phyloP scores from a whole-genome alignment of 2,797 vertebrate genomes.

The Oreonectes daqikongensis region DNA sequence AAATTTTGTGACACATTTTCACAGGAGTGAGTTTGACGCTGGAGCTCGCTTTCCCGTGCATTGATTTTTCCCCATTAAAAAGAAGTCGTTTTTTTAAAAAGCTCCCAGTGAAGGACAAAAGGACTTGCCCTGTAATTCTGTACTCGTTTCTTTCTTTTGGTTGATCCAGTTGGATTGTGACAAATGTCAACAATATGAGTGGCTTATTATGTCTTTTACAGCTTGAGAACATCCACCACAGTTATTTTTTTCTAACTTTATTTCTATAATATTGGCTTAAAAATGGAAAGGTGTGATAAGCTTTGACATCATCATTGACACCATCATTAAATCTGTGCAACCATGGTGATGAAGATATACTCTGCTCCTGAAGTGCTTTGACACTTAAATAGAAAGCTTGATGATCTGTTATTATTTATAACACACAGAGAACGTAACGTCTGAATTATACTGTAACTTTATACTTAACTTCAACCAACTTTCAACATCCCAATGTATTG shows the following conservation, averaged over 20 bases:
- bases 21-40: slow-evolving; percentile 4
- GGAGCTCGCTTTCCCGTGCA: slow-evolving; percentile 19
- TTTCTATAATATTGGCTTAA: slow-evolving; percentile 17
- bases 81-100: slow-evolving; percentile 35
- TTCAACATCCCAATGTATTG: slow-evolving; percentile 8
- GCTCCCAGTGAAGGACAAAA: slow-evolving; percentile 37
- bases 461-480: slow-evolving; percentile 14
- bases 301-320: slow-evolving; percentile 3
- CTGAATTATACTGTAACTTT: neutral
- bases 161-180: slow-evolving; percentile 31
- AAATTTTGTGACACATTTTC: slow-evolving; percentile 45
- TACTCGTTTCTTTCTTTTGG: slow-evolving; percentile 21
- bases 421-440: slow-evolving; percentile 8
- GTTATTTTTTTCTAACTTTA: slow-evolving; percentile 7
- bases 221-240: neutral
- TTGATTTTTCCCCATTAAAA: slow-evolving; percentile 31
- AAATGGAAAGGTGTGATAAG: slow-evolving; percentile 19
- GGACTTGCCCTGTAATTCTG: slow-evolving; percentile 29
- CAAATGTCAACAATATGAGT: slow-evolving; percentile 34
- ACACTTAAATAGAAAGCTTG: slow-evolving; percentile 19
- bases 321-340: slow-evolving; percentile 18
- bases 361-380: slow-evolving; percentile 5
- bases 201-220: slow-evolving; percentile 28
- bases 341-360: slow-evolving; percentile 31
- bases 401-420: slow-evolving; percentile 24